Evolutionary conservation across 2,113 vertebrate species (phyloP), one percentile per base, ranked within the genome.

Genomic region (Eidolon helvum): DNA sequence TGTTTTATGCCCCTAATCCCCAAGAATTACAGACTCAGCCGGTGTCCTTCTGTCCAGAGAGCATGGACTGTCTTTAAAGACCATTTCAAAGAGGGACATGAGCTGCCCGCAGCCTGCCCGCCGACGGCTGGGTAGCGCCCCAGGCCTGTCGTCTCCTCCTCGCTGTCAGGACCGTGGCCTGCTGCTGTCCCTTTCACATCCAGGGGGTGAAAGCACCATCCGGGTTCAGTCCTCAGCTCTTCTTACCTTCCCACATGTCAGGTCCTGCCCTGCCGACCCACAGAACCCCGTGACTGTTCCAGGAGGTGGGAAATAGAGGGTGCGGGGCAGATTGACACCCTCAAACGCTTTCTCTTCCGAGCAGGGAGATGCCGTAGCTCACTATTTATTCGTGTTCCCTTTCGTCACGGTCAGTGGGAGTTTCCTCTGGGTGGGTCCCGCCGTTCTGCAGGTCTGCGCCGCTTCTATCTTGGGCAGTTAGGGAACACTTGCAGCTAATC

Each of bases 271-370:
- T 71, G 28, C 40, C 16, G 11, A 2, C 21, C 74, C 33, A 22
- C 40, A 35, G 10, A 9, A 33, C 50, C 40, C 48, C 1, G 0
- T 14, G 71, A 26, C 7, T 21, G n/a, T 53, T 21, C 18, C 2
- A 7, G 55, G 78, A 59, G 53, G 35, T 2, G 45, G 53, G 53
- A 16, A 22, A 21, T 8, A 26, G 55, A 84, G n/a, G 33, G 38
- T 1, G 7, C 45, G 5, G 38, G 33, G 84, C 55, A 11, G 30
- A 19, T 4, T 0, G 2, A 5, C 40, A 11, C 18, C 65, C 72
- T 48, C 4, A 21, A 0, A 16, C 4, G 2, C 2, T 7, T 45
- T 30, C 18, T 0, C 1, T 28, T 28, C 48, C 5, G 0, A 26
- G 10, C 16, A 30, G 28, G n/a, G 12, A 40, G 10, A 16, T 10